phyloP scores from a whole-genome alignment of 2,797 vertebrate species.

The Stomatorhinus walkeri region DNA sequence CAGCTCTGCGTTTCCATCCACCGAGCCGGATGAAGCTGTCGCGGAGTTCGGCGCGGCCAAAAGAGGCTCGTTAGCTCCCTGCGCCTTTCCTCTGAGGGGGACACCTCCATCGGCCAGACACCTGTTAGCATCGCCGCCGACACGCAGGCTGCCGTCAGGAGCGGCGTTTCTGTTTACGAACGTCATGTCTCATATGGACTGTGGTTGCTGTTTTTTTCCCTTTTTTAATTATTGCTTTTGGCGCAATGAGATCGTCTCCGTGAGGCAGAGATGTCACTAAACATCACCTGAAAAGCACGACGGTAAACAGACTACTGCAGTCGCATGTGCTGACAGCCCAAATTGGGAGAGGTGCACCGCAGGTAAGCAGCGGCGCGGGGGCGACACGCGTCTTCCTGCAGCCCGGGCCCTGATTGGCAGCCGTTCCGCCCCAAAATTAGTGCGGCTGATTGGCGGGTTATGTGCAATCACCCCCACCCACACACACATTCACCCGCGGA shows the following conservation, averaged over 20 bases:
- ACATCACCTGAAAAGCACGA: background rate
- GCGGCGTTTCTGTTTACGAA: slow-evolving; percentile 41
- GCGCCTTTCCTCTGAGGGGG: background rate
- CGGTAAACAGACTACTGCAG: background rate
- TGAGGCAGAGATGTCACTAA: slow-evolving; percentile 13
- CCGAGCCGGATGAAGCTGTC: slow-evolving; percentile 33
- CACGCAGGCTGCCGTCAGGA: background rate
- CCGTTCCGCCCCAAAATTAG: background rate
- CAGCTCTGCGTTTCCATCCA: slow-evolving; percentile 49
- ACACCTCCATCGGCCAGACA: slow-evolving; percentile 43
- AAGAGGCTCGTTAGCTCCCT: slow-evolving; percentile 11
- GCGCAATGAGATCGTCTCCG: slow-evolving; percentile 48
- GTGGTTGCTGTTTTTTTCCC: slow-evolving; percentile 50
- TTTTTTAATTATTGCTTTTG: slow-evolving; percentile 47
- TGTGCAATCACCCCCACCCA: slow-evolving; percentile 25
- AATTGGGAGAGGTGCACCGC: background rate
- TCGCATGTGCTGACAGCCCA: background rate
- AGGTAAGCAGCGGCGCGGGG: background rate
- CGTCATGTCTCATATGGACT: slow-evolving; percentile 53
- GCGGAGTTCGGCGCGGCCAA: background rate
- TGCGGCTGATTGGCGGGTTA: slow-evolving; percentile 13
- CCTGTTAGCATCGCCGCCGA: background rate
- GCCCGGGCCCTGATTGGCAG: background rate
- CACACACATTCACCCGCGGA: background rate
- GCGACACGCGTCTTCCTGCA: background rate